Evolutionary conservation across 2,113 vertebrate genomes (phyloP).

Genomic region (Elephantulus edwardii): DNA sequence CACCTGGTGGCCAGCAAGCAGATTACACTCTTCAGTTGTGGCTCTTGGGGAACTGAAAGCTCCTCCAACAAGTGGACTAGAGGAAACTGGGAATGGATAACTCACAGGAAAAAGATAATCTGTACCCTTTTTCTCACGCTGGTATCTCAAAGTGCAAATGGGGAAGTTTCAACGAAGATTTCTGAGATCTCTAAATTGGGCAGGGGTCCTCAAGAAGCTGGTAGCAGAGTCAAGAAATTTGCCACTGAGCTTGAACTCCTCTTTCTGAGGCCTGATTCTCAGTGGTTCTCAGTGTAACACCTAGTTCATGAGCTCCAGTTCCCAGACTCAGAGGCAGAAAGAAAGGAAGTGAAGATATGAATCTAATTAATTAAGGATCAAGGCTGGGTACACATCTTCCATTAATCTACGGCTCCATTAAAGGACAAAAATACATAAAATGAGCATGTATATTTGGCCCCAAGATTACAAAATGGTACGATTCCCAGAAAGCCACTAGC

Average conservation of each 20-base stretch:
- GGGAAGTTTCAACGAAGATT: neutral
- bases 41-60: neutral
- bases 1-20: slow-evolving; percentile 62
- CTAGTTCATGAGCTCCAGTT: slow-evolving; percentile 77
- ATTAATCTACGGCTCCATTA: slow-evolving; percentile 69
- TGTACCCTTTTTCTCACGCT: neutral
- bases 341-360: slow-evolving; percentile 56
- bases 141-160: neutral
- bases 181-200: neutral
- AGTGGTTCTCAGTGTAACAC: slow-evolving; percentile 68
- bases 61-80: slow-evolving; percentile 57
- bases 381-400: slow-evolving; percentile 73
- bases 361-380: slow-evolving; percentile 76
- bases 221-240: neutral
- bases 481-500: slow-evolving; percentile 80
- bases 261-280: neutral
- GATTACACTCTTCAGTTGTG: slow-evolving; percentile 24
- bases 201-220: neutral
- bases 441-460: slow-evolving; percentile 80
- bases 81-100: neutral
- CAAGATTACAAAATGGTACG: slow-evolving; percentile 70
- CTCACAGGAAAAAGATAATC: neutral
- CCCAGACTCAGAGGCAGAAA: slow-evolving; percentile 66
- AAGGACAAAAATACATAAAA: slow-evolving; percentile 70
- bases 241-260: neutral